Base-by-base conservation (phyloP, 1,140 invertebrate species). In the Apis cerana region DNA sequence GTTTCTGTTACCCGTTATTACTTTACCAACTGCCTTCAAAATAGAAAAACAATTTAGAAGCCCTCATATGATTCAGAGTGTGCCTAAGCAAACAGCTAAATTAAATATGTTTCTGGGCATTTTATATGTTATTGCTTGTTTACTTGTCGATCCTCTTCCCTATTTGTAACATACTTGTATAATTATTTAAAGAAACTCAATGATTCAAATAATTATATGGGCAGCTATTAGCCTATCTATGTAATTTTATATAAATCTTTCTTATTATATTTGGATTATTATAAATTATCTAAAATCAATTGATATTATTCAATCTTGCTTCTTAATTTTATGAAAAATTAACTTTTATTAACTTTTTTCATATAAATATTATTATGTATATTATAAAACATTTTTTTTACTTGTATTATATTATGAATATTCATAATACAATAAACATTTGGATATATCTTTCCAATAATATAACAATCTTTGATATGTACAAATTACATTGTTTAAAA, bases 21-120 rank as follows among this genome's bases (percentile, higher is more conserved):
- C 98, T 19, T 94, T 99, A 82, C 97, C 97, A 23, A 95, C 96
- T 84, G 98, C 98, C 56, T 99, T 99, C 94, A 95, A 97, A 91
- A 97, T 98, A 90, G 98, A 99, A 91, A 97, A 97, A 92, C 96
- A 97, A 90, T 99, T 99, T 92, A 95, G 98, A 74, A 95, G 95
- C 86, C 95, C 96, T 59, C 95, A 96, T 79, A 96, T 96, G 62
- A 97, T 99, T 93, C 95, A 96, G 89, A 95, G 95, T 93, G 96
- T 99, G 78, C 98, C 98, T 3, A 96, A 97, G 89, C 96, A 97
- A 93, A 98, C 98, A 58, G 98, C 98, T 19, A 97, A 97, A 92
- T 94, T 99, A 15, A 99, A 99, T 94, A 96, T 98, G 84, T 97
- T 97, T 94, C 97, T 99, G 93, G 98, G 98, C 61, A 95, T 98